phyloP scores from a whole-genome alignment of 2,113 vertebrate genomes.

The Cranoglanis bouderius region DNA sequence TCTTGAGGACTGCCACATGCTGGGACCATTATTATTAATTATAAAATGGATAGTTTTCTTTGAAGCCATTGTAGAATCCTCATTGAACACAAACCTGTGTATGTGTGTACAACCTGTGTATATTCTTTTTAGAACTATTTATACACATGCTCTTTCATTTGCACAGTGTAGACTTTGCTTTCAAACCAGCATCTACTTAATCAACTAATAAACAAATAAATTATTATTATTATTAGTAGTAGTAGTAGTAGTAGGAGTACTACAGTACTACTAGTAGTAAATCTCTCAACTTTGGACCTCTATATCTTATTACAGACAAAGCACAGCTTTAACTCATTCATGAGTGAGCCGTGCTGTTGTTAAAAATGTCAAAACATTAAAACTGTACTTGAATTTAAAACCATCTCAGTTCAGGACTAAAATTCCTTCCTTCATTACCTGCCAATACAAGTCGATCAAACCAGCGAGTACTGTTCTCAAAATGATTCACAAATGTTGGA shows the following conservation, averaged over 20 bases:
- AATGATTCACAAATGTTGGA: conserved; percentile 84
- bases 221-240: background rate
- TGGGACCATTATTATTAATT: background rate
- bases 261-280: background rate
- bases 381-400: background rate
- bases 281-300: background rate
- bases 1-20: background rate
- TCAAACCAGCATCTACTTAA: background rate
- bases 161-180: background rate
- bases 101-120: background rate
- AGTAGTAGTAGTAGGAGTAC: too few relatives aligned
- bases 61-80: background rate
- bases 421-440: conserved; percentile 65
- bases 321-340: background rate
- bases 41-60: background rate
- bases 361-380: background rate
- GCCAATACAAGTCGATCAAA: conserved; percentile 81
- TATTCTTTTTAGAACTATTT: background rate
- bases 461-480: conserved; percentile 81
- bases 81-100: background rate
- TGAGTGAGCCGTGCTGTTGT: background rate
- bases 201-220: background rate
- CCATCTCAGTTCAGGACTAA: background rate
- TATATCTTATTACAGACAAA: background rate
- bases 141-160: background rate